Evolutionary conservation across 2,113 vertebrate species (phyloP).

Genomic region (Corvus cornix): DNA sequence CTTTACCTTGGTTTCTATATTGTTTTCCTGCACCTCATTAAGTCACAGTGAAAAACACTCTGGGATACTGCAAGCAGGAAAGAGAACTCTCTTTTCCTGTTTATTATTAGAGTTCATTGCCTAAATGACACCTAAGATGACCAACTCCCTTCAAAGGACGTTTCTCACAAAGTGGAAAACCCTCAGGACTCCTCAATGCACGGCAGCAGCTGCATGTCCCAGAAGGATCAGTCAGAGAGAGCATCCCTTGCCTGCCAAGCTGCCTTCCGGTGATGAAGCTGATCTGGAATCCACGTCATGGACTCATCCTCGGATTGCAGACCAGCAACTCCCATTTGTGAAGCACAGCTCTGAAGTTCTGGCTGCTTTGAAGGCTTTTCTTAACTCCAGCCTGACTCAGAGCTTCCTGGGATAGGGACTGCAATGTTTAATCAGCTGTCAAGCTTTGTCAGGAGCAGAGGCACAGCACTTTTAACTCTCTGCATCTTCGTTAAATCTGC

Average conservation of each 20-base stretch:
- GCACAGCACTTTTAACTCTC: neutral
- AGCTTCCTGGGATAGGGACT: neutral
- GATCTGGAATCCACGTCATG: neutral
- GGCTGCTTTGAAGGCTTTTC: neutral
- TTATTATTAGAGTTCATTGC: neutral
- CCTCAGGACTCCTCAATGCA: accelerated
- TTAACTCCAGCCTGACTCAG: neutral
- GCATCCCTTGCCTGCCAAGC: neutral
- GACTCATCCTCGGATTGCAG: neutral
- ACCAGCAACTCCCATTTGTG: neutral
- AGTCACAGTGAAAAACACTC: neutral
- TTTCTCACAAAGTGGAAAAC: neutral
- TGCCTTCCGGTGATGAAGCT: neutral
- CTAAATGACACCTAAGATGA: neutral
- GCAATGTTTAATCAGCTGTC: neutral
- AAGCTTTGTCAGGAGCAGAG: neutral
- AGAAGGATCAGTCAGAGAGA: neutral
- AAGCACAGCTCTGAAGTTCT: neutral
- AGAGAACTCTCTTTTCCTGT: neutral
- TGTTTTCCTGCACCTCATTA: neutral
- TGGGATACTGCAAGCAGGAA: neutral
- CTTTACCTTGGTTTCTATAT: neutral
- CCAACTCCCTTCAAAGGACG: neutral
- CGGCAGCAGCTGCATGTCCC: neutral
- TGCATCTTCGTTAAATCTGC: neutral